Conservation (phyloP, 2,113 vertebrate genomes). For the Cyprinodon brontotheroides region DNA sequence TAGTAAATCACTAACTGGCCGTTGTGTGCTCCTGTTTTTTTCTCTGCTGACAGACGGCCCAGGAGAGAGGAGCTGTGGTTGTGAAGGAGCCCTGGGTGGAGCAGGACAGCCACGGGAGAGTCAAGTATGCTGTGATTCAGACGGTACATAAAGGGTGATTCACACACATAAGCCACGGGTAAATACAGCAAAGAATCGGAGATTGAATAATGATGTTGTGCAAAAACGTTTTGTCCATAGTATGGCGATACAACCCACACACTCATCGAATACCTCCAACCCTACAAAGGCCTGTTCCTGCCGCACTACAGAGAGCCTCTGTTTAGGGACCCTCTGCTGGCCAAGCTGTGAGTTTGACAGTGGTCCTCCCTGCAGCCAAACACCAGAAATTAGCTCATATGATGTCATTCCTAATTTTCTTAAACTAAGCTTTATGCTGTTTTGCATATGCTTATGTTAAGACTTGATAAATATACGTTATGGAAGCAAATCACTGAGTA, state of each 20-base stretch:
- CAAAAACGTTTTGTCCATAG: constrained; percentile 58
- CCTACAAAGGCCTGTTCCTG: constrained; percentile 83
- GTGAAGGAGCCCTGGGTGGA: constrained; percentile 84
- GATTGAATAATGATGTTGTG: constrained; percentile 12
- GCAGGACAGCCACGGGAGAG: constrained; percentile 79
- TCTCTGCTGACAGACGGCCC: constrained; percentile 73
- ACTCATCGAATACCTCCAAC: constrained; percentile 79
- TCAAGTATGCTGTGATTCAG: constrained; percentile 82
- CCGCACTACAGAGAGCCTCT: constrained; percentile 80
- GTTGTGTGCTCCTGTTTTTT: neutral
- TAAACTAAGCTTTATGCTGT: neutral
- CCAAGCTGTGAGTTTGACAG: constrained; percentile 79
- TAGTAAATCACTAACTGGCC: neutral
- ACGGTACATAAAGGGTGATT: constrained; percentile 70
- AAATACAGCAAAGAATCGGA: constrained; percentile 15
- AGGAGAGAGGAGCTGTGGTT: constrained; percentile 75
- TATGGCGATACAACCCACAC: constrained; percentile 87
- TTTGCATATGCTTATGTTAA: neutral
- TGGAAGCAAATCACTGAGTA: neutral
- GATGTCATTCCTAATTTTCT: too few species aligned
- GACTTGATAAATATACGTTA: neutral
- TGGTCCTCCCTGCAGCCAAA: neutral
- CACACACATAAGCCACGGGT: constrained; percentile 2
- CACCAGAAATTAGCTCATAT: neutral
- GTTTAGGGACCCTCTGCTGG: constrained; percentile 75